A percentile compares a stretch with the other conserved stretches of the same genome.
Evolutionary conservation across 2,888 invertebrate genomes (phyloP).

Genomic region (Phaonia tiefii): DNA sequence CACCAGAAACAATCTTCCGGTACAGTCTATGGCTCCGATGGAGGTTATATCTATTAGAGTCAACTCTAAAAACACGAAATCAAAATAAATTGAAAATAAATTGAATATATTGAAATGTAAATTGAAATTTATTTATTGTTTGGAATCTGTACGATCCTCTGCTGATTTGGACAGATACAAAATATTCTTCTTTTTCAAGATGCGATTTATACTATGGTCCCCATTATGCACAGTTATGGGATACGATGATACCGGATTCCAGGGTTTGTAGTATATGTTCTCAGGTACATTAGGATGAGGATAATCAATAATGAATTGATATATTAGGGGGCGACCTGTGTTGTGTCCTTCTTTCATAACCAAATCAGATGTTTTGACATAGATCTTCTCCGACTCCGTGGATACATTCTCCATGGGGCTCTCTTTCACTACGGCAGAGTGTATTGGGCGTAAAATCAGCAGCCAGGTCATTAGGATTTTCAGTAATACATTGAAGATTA

Average conservation of each 20-base stretch:
- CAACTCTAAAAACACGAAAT: slow-evolving; percentile 54
- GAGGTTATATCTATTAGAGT: slow-evolving; percentile 76
- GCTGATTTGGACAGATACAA: slow-evolving; percentile 70
- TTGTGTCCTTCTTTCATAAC: slow-evolving; percentile 57
- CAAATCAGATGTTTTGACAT: slow-evolving; percentile 62
- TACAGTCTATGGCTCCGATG: slow-evolving; percentile 75
- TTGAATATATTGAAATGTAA: slow-evolving; percentile 33
- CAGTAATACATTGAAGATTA: background rate
- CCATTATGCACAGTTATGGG: slow-evolving; percentile 56
- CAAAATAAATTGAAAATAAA: slow-evolving; percentile 32
- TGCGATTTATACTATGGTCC: slow-evolving; percentile 55
- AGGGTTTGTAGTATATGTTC: slow-evolving; percentile 76
- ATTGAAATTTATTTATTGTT: slow-evolving; percentile 49
- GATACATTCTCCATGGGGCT: slow-evolving; percentile 3
- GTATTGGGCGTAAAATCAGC: background rate
- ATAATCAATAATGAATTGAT: slow-evolving; percentile 74
- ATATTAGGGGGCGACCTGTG: slow-evolving; percentile 65
- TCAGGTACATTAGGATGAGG: slow-evolving; percentile 72
- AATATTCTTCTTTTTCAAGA: slow-evolving; percentile 74
- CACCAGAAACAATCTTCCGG: slow-evolving; percentile 63
- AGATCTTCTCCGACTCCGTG: slow-evolving; percentile 15
- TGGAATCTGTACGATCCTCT: slow-evolving; percentile 18
- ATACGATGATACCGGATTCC: slow-evolving; percentile 71
- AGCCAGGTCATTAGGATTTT: slow-evolving; percentile 47
- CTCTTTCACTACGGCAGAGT: background rate